Conservation (phyloP, 2,797 vertebrate genomes). For the Typhlichthys eigenmanni region DNA sequence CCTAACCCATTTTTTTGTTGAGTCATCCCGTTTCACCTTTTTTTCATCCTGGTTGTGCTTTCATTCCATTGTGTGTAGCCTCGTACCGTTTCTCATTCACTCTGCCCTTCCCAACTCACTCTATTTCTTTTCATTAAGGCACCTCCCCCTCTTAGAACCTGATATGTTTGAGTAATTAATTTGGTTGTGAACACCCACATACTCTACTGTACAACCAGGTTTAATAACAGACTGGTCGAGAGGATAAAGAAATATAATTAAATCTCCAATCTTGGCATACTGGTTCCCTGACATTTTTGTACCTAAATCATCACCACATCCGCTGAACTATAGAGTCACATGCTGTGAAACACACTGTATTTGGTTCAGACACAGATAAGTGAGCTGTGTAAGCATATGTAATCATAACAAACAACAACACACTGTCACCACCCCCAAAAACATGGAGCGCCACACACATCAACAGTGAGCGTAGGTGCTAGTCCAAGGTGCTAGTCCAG, state of each 20-base stretch:
- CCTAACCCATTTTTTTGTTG: constrained; percentile 15
- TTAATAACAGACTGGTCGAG: no score
- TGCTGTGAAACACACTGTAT: background rate
- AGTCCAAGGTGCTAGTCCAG: background rate
- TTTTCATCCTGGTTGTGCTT: constrained; percentile 21
- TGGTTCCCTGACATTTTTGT: background rate
- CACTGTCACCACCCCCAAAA: background rate
- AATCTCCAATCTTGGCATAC: no score
- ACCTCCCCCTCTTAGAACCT: constrained; percentile 20
- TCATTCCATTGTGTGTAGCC: constrained; percentile 29
- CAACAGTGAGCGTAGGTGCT: background rate
- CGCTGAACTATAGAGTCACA: background rate
- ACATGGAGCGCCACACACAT: no score
- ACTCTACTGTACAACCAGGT: background rate
- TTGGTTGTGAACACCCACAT: constrained; percentile 11
- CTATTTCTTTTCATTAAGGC: constrained; percentile 10
- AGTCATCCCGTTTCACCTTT: constrained; percentile 25
- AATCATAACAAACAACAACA: background rate
- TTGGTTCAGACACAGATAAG: no score
- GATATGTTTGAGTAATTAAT: constrained; percentile 13
- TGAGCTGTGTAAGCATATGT: background rate
- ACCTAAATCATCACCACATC: background rate
- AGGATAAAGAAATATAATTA: no score
- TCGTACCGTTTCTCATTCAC: constrained; percentile 35
- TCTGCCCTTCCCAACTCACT: constrained; percentile 11